Percentiles rank a stretch among this genome's conserved stretches.
phyloP scores from a whole-genome alignment of 2,888 invertebrate species.

The Tetramorium bicarinatum region DNA sequence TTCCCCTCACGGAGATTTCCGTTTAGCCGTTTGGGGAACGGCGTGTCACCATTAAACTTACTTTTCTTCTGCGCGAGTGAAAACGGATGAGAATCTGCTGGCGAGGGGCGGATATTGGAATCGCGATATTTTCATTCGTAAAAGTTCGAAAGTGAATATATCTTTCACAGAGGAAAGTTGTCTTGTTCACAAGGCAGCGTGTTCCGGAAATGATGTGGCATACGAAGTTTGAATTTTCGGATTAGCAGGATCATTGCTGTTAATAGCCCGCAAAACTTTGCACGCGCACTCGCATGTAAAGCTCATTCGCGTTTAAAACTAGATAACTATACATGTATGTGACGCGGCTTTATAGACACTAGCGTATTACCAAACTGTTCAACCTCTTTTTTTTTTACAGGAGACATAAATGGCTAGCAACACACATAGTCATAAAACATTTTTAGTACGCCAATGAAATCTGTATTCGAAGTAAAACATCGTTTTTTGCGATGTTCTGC shows the following conservation, averaged over 20 bases:
- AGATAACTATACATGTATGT: not conserved
- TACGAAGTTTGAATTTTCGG: slow-evolving; percentile 23
- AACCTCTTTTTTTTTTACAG: not conserved
- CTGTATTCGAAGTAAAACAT: slow-evolving; percentile 29
- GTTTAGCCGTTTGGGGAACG: slow-evolving; percentile 12
- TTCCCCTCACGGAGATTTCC: slow-evolving; percentile 30
- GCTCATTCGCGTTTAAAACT: slow-evolving; percentile 5
- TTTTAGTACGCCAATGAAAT: slow-evolving; percentile 37
- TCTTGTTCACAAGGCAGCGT: slow-evolving; percentile 21
- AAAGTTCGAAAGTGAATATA: slow-evolving; percentile 68
- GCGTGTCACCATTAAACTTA: slow-evolving; percentile 57
- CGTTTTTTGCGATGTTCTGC: not conserved
- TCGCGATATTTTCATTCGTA: slow-evolving; percentile 63
- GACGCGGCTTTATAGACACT: not conserved
- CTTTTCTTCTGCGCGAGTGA: slow-evolving; percentile 40
- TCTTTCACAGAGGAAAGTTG: slow-evolving; percentile 49
- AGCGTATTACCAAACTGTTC: too few species aligned
- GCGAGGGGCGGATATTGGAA: slow-evolving; percentile 68
- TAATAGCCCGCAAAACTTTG: not conserved
- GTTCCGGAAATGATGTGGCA: slow-evolving; percentile 19
- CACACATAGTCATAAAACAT: slow-evolving; percentile 32
- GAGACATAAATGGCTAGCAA: not conserved
- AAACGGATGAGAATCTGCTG: slow-evolving; percentile 40
- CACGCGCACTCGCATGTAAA: not conserved
- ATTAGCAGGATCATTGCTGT: not conserved